A percentile compares a stretch with the other conserved stretches of the same genome.
Conservation (phyloP, 2,888 invertebrate species). For the Timema cristinae region DNA sequence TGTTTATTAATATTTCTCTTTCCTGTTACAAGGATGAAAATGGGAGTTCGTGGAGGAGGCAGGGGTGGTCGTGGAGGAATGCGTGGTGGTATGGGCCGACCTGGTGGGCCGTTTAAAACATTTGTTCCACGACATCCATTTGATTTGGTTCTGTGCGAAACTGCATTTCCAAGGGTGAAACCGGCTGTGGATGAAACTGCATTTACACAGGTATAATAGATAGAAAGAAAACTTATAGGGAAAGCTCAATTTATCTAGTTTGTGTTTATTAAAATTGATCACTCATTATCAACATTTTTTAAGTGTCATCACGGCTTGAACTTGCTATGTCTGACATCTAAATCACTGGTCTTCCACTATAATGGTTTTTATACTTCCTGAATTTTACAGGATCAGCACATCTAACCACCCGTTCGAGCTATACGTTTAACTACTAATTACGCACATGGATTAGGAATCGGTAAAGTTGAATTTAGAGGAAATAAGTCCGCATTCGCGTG, state of each 20-base stretch:
- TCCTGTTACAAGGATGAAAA: conserved; percentile 41
- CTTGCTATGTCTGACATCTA: too few species aligned
- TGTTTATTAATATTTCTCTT: not conserved
- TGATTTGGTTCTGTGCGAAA: conserved; percentile 82
- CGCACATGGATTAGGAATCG: too few species aligned
- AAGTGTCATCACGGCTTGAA: too few species aligned
- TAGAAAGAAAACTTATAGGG: too few species aligned
- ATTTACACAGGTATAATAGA: conserved; percentile 63
- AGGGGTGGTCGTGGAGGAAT: conserved; percentile 48
- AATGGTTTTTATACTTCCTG: not conserved
- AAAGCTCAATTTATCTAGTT: too few species aligned
- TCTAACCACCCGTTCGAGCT: too few species aligned
- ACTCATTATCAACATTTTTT: too few species aligned
- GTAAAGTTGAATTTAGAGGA: too few species aligned
- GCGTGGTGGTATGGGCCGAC: conserved; percentile 62
- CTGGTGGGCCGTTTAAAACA: conserved; percentile 55
- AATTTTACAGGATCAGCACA: not conserved
- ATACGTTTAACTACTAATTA: too few species aligned
- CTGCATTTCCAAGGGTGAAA: conserved; percentile 81
- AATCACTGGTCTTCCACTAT: too few species aligned
- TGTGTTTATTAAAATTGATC: too few species aligned
- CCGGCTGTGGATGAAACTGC: conserved; percentile 78
- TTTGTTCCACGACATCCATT: conserved; percentile 77
- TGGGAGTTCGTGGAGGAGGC: conserved; percentile 63
- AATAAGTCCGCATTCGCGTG: too few species aligned